Conservation (phyloP, 2,797 vertebrate genomes). For the Onychomys arenicola region DNA sequence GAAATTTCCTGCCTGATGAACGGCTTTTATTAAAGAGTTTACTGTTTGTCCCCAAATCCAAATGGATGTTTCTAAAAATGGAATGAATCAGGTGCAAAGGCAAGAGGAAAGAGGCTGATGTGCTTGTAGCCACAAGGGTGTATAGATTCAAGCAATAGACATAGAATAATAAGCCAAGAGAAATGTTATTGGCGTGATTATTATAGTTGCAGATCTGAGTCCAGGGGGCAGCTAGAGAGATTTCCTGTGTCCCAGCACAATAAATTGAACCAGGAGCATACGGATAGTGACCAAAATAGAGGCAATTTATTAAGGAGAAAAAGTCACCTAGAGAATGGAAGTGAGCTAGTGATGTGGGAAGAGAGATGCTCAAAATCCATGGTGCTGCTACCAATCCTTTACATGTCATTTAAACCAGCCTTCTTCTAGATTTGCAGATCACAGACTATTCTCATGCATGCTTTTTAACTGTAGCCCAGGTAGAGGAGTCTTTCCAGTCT, state of each 20-base stretch:
- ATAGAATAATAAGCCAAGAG: slow-evolving; percentile 12
- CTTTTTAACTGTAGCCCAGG: not conserved
- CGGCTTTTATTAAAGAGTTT: slow-evolving; percentile 73
- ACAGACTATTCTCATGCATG: not conserved
- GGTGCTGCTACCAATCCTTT: not conserved
- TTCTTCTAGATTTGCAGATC: not conserved
- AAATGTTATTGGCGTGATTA: not conserved
- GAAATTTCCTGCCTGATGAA: slow-evolving; percentile 57
- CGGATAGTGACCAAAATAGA: not conserved
- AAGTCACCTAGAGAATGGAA: not conserved
- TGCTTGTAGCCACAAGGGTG: not conserved
- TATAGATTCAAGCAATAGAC: slow-evolving; percentile 16
- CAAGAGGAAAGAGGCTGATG: slow-evolving; percentile 14
- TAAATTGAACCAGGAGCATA: not conserved
- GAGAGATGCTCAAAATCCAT: not conserved
- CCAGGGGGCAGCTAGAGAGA: not conserved
- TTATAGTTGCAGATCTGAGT: not conserved
- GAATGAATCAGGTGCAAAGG: slow-evolving; percentile 5
- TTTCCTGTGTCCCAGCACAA: not conserved
- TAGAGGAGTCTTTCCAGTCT: not conserved
- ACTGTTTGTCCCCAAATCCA: slow-evolving; percentile 17
- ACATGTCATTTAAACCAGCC: not conserved
- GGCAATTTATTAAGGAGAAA: not conserved
- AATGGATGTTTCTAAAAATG: slow-evolving; percentile 62
- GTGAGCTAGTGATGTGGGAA: not conserved